Evolutionary conservation across 2,113 vertebrate species (phyloP).

Genomic region (Vulpes lagopus): DNA sequence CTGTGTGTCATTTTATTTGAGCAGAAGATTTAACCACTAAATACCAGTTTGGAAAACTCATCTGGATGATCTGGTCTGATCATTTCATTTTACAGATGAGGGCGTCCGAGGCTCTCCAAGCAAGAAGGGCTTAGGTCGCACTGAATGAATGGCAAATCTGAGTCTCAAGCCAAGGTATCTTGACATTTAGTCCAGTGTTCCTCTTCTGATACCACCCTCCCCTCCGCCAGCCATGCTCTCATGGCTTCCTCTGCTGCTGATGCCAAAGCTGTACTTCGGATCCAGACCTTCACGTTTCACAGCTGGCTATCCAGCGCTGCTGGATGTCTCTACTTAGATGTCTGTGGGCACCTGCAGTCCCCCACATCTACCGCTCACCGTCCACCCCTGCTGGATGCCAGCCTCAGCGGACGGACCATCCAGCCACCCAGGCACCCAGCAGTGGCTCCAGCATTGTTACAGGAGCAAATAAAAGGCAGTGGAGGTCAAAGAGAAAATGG

Average conservation of each 20-base stretch:
- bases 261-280: not conserved
- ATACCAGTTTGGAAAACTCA: not conserved
- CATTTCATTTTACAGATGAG: constrained; percentile 54
- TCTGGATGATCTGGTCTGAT: not conserved
- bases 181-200: not conserved
- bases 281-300: not conserved
- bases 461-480: not conserved
- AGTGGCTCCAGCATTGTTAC: not conserved
- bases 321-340: not conserved
- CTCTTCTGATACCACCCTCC: not conserved
- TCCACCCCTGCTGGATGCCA: not conserved
- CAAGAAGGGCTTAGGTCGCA: not conserved
- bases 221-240: not conserved
- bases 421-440: not conserved
- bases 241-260: not conserved
- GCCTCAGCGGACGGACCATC: accelerated
- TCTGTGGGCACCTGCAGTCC: not conserved
- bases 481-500: not conserved
- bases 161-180: not conserved
- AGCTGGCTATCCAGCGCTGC: not conserved
- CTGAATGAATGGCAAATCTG: not conserved
- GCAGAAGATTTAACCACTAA: constrained; percentile 30
- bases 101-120: accelerated
- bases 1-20: not conserved
- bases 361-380: not conserved